Conservation (phyloP, 2,888 invertebrate genomes). For the Synergus itoensis region DNA sequence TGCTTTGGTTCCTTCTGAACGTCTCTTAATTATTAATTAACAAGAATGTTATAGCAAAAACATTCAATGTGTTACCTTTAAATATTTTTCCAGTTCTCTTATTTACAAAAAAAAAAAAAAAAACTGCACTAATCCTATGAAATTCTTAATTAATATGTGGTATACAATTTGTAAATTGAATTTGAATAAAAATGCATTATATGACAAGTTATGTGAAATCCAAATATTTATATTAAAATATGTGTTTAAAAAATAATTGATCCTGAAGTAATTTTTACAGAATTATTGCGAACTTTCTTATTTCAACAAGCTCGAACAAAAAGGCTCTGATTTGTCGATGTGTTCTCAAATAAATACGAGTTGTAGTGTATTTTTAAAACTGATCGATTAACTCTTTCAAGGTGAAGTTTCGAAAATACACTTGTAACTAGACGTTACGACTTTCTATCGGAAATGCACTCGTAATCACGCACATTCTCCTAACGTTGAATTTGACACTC, state of each 20-base stretch:
- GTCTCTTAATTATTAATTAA: constrained; percentile 6
- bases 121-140: no score
- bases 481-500: not conserved
- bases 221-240: no score
- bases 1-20: not conserved
- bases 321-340: not conserved
- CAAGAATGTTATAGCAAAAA: not conserved
- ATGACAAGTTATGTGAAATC: no score
- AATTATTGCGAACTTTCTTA: not conserved
- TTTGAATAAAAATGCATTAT: not conserved
- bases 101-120: no score
- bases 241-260: no score
- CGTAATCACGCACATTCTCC: not conserved
- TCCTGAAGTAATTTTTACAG: not conserved
- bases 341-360: no score
- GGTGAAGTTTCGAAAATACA: no score
- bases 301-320: not conserved
- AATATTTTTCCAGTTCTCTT: not conserved
- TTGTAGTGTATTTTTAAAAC: no score
- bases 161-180: not conserved
- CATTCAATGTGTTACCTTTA: not conserved
- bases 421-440: no score
- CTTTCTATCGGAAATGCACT: not conserved
- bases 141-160: no score
- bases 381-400: no score